Evolutionary conservation across 1,140 invertebrate species (phyloP).

Genomic region (Caerostris extrusa): DNA sequence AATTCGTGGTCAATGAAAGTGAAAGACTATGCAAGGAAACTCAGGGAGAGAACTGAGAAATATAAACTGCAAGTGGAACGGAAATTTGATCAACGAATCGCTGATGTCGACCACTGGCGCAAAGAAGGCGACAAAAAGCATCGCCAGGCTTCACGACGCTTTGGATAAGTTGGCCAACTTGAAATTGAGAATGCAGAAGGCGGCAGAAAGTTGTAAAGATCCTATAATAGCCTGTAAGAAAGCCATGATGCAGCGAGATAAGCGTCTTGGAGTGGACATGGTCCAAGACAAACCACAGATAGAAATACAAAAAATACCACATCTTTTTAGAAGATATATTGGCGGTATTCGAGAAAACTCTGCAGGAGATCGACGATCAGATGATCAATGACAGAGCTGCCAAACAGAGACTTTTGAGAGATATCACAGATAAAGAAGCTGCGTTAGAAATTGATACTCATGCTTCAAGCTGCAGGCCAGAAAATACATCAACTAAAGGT

Average conservation of each 20-base stretch:
- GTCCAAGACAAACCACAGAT: conserved; percentile 64
- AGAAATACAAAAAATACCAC: conserved; percentile 59
- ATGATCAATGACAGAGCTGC: conserved; percentile 64
- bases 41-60: background rate
- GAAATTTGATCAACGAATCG: conserved; percentile 61
- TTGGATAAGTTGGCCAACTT: conserved; percentile 57
- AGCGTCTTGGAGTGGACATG: conserved; percentile 50
- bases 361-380: conserved; percentile 61
- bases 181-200: conserved; percentile 33
- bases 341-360: conserved; percentile 37
- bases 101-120: conserved; percentile 63
- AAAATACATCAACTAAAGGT: conserved; percentile 13
- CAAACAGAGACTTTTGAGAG: conserved; percentile 69
- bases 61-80: conserved; percentile 60
- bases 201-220: conserved; percentile 39
- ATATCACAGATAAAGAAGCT: conserved; percentile 65
- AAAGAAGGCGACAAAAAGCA: conserved; percentile 44
- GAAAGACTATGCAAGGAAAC: conserved; percentile 63
- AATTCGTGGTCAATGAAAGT: conserved; percentile 55
- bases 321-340: conserved; percentile 20
- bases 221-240: conserved; percentile 43
- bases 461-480: conserved; percentile 51
- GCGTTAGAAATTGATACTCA: conserved; percentile 70
- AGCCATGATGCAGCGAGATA: conserved; percentile 58
- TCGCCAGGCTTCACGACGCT: conserved; percentile 33